A percentile compares a stretch with the other conserved stretches of the same genome.
These are phyloP conservation scores for Troides helena DNA, from an alignment of 2,888 invertebrate species.

Conservation along the genomic window DNA sequence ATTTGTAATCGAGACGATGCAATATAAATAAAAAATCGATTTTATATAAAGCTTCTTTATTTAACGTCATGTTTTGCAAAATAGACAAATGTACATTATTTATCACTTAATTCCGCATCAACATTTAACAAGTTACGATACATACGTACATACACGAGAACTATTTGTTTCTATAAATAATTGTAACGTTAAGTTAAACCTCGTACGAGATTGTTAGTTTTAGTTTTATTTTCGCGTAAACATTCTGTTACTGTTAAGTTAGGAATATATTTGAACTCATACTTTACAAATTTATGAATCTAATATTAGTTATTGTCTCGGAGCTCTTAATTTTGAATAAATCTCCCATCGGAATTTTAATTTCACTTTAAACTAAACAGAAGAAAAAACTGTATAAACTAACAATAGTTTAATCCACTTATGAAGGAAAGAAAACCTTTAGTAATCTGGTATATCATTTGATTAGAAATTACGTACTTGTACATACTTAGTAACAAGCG, in stretches of 20 bases:
- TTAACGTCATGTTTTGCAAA: constrained; percentile 80
- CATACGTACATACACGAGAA: constrained; percentile 63
- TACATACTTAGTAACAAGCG: constrained; percentile 6
- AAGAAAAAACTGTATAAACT: not conserved
- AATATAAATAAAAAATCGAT: constrained; percentile 15
- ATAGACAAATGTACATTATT: constrained; percentile 78
- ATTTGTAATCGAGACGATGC: too few relatives aligned
- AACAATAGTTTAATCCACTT: not conserved
- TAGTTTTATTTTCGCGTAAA: constrained; percentile 6
- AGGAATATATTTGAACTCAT: constrained; percentile 35
- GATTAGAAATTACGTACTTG: not conserved
- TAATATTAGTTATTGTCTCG: constrained; percentile 70
- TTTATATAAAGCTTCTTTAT: constrained; percentile 76
- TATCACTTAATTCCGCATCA: constrained; percentile 73
- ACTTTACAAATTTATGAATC: constrained; percentile 47
- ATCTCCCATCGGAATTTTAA: constrained; percentile 23
- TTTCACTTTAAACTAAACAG: not conserved
- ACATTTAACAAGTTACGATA: constrained; percentile 74
- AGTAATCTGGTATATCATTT: not conserved
- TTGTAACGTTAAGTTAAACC: constrained; percentile 24
- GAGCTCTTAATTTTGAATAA: constrained; percentile 49
- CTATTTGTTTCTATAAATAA: constrained; percentile 27
- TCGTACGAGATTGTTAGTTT: not conserved
- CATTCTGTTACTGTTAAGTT: not conserved
- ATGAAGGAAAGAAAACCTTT: not conserved